These are phyloP conservation scores for Crotalus helleri DNA, from an alignment of 2,113 vertebrate species.

Conservation along the genomic window DNA sequence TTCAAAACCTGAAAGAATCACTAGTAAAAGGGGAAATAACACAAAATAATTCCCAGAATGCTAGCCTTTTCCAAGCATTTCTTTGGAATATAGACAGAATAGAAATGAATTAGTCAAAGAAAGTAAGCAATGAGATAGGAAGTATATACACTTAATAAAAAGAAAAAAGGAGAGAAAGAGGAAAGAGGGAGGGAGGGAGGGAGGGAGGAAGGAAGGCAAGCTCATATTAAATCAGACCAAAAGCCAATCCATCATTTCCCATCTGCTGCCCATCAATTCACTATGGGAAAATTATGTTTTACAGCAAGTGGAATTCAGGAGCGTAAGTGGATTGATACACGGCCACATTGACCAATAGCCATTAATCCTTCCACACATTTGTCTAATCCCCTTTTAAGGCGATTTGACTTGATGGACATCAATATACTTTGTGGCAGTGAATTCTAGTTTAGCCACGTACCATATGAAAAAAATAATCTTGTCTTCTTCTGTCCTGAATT, in stretches of 20 bases:
- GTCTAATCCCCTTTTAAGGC: neutral
- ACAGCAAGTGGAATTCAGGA: neutral
- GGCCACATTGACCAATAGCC: neutral
- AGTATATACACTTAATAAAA: no score
- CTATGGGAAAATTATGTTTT: neutral
- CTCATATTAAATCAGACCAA: neutral
- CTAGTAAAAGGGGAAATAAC: neutral
- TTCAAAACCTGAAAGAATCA: neutral
- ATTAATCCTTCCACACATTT: neutral
- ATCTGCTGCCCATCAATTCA: neutral
- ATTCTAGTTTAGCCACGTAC: neutral
- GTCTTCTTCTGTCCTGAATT: neutral
- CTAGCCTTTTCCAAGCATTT: neutral
- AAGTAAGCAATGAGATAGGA: no score
- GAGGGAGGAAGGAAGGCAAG: neutral
- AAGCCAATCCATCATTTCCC: neutral
- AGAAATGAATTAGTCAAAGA: neutral
- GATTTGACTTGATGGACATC: neutral
- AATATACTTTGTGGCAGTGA: neutral
- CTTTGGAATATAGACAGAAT: neutral
- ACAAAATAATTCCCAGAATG: neutral
- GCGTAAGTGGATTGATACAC: neutral
- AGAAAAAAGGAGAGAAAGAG: no score
- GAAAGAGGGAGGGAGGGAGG: no score
- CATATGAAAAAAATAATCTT: neutral